Percentiles rank a stretch among this genome's conserved stretches.
Evolutionary conservation across 2,797 vertebrate species (phyloP).

Genomic region (Pseudochirops corinnae): DNA sequence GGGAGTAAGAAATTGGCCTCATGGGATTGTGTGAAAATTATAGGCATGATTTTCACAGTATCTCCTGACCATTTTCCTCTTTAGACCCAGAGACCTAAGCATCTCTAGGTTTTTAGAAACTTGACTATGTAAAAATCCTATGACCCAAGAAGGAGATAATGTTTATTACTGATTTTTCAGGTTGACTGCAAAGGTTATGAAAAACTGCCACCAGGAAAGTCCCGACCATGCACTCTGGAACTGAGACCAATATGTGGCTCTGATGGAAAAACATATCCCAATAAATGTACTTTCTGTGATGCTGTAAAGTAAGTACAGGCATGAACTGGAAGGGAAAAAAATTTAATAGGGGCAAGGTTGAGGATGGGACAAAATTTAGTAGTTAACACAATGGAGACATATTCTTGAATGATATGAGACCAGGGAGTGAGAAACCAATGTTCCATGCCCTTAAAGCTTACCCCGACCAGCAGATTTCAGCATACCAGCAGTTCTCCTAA

Average conservation of each 20-base stretch:
- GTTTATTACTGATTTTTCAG: constrained; percentile 23
- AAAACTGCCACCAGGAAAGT: constrained; percentile 22
- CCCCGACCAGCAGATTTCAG: background rate
- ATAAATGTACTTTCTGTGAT: constrained; percentile 59
- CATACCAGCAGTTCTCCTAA: background rate
- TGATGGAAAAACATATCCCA: constrained; percentile 40
- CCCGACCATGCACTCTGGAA: background rate
- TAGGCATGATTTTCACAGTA: background rate
- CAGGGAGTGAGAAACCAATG: background rate
- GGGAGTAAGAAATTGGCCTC: background rate
- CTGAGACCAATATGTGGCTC: constrained; percentile 58
- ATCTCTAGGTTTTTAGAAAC: background rate
- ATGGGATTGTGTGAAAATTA: background rate
- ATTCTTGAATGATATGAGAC: background rate
- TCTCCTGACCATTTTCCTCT: background rate
- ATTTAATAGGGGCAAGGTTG: background rate
- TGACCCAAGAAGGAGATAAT: background rate
- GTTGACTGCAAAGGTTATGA: constrained; percentile 25
- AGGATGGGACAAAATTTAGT: background rate
- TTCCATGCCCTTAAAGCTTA: background rate
- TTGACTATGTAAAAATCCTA: background rate
- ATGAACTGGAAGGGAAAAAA: background rate
- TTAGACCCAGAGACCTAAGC: background rate
- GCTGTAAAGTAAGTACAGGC: constrained; percentile 59
- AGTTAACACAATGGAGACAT: background rate